Evolutionary conservation across 1,140 invertebrate species (phyloP), one percentile per base, ranked within the genome.

Genomic region (Calephelis nemesis): DNA sequence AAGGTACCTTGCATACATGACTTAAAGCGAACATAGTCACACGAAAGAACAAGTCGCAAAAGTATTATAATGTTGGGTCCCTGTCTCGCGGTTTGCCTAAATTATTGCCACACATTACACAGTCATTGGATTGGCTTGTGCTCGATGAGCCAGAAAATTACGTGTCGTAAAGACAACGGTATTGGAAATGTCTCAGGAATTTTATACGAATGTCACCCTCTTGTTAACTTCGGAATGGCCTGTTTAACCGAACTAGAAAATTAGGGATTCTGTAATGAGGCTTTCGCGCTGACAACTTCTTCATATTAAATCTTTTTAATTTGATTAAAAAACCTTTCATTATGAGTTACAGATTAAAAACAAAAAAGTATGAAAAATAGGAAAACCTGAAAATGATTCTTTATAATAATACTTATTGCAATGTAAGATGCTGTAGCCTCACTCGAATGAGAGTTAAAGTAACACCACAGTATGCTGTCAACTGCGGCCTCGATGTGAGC

Each of bases 131-230:
- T 60, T 60, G 54, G 54, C 54, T 40, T 19, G 54, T n/a, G 30
- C 30, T n/a, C 54, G 39, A 60, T 60, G 54, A 60, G 54, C 54
- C 30, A 60, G 54, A 60, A 60, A 60, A 60, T 60, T 60, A 60
- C 54, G 54, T 60, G 54, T 60, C 54, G 54, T 60, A 60, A 60
- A 60, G 54, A 60, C 54, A 60, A 39, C 54, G 54, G 12, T 39
- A 60, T 60, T 40, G 54, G 54, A 40, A 60, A 60, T 60, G 54
- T 58, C 54, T 60, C 11, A 60, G 39, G 54, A 45, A 60, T 60
- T 60, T 60, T 60, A 60, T 60, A 40, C 54, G 54, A 60, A 30
- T 60, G 52, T 58, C 52, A 58, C 52, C 52, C 52, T 58, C 52
- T 58, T 58, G 52, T 58, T 58, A 58, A 58, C 52, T 54, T 54